These are phyloP conservation scores for Pseudomyrmex dendroicus DNA, from an alignment of 1,140 invertebrate genomes.

Conservation along the genomic window DNA sequence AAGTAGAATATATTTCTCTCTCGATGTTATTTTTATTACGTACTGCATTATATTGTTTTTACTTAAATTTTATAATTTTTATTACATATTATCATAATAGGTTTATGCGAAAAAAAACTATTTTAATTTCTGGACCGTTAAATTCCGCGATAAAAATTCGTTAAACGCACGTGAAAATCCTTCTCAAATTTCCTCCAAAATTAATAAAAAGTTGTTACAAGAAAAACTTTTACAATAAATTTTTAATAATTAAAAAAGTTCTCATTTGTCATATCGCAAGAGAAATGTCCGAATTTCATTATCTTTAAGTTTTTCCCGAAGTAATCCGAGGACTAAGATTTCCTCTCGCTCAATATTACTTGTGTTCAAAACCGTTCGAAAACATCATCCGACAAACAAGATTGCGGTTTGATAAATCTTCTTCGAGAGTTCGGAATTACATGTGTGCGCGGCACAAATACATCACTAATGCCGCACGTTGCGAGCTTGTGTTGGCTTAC, in stretches of 20 bases:
- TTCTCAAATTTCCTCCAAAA: not conserved
- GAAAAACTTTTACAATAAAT: not conserved
- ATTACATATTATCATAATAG: too few relatives aligned
- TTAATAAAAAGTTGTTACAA: too few relatives aligned
- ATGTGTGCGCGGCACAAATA: conserved; percentile 7
- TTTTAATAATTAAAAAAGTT: not conserved
- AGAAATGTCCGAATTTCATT: not conserved
- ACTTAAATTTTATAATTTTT: too few relatives aligned
- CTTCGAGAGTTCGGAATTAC: not conserved
- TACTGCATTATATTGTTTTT: too few relatives aligned
- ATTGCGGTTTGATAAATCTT: not conserved
- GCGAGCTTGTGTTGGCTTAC: conserved; percentile 62
- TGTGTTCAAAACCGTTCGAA: not conserved
- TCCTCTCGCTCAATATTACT: not conserved
- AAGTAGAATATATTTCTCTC: too few relatives aligned
- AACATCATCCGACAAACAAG: not conserved
- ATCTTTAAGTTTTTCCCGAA: not conserved
- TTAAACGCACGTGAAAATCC: not conserved
- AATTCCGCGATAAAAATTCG: too few relatives aligned
- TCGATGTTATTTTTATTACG: too few relatives aligned
- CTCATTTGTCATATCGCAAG: not conserved
- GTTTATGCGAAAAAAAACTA: not conserved
- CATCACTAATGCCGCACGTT: conserved; percentile 17
- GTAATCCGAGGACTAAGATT: not conserved
- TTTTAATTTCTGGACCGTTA: not conserved